Conservation (phyloP, 2,888 invertebrate genomes). For the Merodon equestris region DNA sequence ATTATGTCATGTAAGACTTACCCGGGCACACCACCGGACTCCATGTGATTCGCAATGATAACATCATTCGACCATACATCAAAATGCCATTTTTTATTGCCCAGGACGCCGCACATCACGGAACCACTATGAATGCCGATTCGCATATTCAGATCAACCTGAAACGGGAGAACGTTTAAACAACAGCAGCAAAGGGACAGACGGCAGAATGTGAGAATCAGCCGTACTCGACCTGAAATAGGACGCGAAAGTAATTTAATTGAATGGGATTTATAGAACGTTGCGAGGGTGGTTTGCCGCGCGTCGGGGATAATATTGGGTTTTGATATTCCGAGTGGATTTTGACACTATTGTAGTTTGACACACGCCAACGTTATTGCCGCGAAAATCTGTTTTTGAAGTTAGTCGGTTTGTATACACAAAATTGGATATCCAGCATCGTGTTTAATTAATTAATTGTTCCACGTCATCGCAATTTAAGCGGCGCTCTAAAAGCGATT, state of each 20-base stretch:
- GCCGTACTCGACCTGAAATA: background rate
- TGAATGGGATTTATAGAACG: constrained; percentile 46
- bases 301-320: constrained; percentile 4
- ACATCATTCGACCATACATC: constrained; percentile 97
- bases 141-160: constrained; percentile 97
- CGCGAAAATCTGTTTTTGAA: background rate
- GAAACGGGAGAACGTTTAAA: constrained; percentile 72
- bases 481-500: too few relatives aligned
- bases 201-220: background rate
- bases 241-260: constrained; percentile 46
- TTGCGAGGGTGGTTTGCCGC: background rate
- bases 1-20: constrained; percentile 78
- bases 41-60: constrained; percentile 97
- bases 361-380: background rate
- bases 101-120: constrained; percentile 96
- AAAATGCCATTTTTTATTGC: constrained; percentile 95
- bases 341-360: too few relatives aligned
- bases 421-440: too few relatives aligned
- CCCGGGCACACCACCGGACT: constrained; percentile 98
- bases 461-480: too few relatives aligned
- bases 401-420: too few relatives aligned
- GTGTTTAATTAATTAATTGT: too few relatives aligned
- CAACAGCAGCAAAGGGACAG: too few relatives aligned
- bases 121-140: constrained; percentile 98
- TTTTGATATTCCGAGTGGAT: constrained; percentile 1